Percentiles rank a stretch among this genome's conserved stretches.
Conservation (phyloP, 2,113 vertebrate genomes). For the Leucoraja erinaceus region DNA sequence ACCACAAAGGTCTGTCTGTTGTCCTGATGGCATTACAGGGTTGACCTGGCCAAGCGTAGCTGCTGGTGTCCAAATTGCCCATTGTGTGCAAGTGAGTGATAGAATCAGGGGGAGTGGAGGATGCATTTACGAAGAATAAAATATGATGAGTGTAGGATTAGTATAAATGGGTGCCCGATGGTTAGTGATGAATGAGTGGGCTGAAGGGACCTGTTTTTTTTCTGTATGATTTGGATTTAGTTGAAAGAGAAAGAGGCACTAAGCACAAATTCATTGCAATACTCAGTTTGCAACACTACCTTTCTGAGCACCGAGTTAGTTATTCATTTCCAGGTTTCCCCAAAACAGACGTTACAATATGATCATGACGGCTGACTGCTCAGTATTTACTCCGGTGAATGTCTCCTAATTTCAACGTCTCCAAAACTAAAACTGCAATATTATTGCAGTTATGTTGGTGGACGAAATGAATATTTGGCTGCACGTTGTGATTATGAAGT, state of each 20-base stretch:
- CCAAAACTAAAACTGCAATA: not conserved
- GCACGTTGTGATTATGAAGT: not conserved
- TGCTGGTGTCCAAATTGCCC: too few species aligned
- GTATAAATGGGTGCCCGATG: too few species aligned
- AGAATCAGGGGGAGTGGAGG: too few species aligned
- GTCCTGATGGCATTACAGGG: too few species aligned
- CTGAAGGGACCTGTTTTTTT: too few species aligned
- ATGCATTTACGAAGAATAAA: too few species aligned
- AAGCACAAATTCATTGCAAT: not conserved
- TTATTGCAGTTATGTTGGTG: not conserved
- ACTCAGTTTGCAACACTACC: not conserved
- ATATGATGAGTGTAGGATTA: too few species aligned
- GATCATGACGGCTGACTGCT: not conserved
- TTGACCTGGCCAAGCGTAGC: too few species aligned
- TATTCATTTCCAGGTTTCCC: not conserved
- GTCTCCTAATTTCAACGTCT: not conserved
- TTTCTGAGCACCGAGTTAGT: not conserved
- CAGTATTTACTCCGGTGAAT: too few species aligned
- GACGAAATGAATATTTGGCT: not conserved
- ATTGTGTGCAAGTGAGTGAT: too few species aligned
- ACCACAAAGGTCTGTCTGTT: too few species aligned
- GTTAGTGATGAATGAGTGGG: too few species aligned
- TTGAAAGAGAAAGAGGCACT: not conserved
- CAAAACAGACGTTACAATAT: not conserved
- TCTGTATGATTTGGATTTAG: not conserved